Conservation (phyloP, 2,113 vertebrate genomes). For the Dipodomys ordii region DNA sequence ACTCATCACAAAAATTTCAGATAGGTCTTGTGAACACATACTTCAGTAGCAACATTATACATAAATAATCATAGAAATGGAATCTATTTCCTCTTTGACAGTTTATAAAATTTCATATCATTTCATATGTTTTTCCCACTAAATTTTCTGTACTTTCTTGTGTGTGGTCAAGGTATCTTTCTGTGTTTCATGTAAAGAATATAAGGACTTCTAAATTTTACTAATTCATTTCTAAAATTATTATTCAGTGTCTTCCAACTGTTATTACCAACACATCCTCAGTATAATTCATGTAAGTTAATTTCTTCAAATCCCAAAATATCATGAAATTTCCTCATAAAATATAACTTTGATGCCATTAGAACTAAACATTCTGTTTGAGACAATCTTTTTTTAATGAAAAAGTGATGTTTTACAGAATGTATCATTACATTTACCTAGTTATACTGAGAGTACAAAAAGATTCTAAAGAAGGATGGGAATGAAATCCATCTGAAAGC, state of each 20-base stretch:
- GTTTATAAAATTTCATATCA: too few species aligned
- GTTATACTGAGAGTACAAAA: background rate
- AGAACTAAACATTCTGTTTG: background rate
- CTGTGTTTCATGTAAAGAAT: background rate
- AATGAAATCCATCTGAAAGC: background rate
- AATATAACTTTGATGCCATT: background rate
- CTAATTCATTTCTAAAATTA: background rate
- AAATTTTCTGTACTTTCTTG: background rate
- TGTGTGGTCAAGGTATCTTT: background rate
- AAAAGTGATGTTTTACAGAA: background rate
- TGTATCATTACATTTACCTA: background rate
- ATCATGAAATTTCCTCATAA: background rate
- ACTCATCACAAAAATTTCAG: background rate
- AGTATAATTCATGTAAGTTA: fast-evolving
- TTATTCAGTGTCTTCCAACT: background rate
- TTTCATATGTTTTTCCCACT: background rate
- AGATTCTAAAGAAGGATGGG: background rate
- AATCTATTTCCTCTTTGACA: background rate
- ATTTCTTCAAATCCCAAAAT: background rate
- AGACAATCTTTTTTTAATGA: background rate
- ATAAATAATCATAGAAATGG: background rate
- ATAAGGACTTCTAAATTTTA: background rate
- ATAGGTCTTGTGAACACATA: background rate
- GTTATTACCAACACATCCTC: background rate
- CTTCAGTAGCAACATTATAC: background rate